Base-by-base conservation (phyloP, 2,888 invertebrate species). In the Copidosoma aretas region DNA sequence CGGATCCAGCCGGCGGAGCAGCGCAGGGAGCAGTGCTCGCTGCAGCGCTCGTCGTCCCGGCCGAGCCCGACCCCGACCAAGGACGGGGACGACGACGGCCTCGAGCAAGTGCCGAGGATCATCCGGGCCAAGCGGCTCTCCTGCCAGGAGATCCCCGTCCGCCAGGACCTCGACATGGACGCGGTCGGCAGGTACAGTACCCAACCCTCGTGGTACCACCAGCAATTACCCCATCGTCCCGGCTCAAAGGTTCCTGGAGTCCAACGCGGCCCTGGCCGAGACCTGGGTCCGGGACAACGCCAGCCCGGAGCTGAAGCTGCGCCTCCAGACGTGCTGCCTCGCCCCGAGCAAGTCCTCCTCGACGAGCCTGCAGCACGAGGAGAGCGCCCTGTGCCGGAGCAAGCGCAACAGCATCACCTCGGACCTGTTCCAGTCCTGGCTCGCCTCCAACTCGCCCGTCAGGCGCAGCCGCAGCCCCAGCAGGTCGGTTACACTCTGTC, bases 361-460 rank as follows among this genome's bases (percentile, higher is more conserved):
- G 70, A 82, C 84, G 67, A 87, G 86, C 75, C 87, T 88, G 12
- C 86, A 89, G 74, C 88, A 78, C 67, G 79, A 82, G 49, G 79
- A 81, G 68, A 75, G 70, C 68, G 70, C 79, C 60, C 68, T 80
- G 65, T 76, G 68, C 68, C 74, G 83, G 70, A 78, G 79, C 74
- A 80, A 84, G 77, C 80, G 92, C 71, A 91, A 91, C 57, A 93
- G 92, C 57, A 91, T 93, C 74, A 92, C 92, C 56, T 92, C 93
- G 73, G 94, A 94, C 81, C 86, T 94, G 73, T 94, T 94, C 84
- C 93, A 93, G 79, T 87, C 91, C 73, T 94, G 94, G 94, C 85
- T 94, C 80, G 89, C 92, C 46, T 90, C 93, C 41, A 91, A 92
- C 61, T 83, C 83, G 3, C 92, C 93, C 10, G 86, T 90, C 79